Percentiles rank a stretch among this genome's conserved stretches.
Evolutionary conservation across 2,113 vertebrate species (phyloP).

Genomic region (Suncus etruscus): DNA sequence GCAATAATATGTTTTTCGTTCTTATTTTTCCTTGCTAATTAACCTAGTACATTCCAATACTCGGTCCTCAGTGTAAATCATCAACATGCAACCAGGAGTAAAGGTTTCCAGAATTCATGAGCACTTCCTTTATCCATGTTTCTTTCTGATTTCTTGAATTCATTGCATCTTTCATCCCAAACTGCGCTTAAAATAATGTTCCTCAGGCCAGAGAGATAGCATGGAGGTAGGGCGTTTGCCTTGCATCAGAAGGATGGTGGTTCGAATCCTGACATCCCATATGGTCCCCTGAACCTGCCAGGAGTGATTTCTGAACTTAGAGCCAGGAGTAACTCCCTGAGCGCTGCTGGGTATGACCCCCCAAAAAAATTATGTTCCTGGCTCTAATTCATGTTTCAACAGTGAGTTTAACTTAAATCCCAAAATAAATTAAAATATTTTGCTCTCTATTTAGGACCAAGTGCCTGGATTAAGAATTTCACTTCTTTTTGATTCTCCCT

Average conservation of each 20-base stretch:
- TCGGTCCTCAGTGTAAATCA: background rate
- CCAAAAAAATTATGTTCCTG: background rate
- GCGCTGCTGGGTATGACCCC: too few relatives aligned
- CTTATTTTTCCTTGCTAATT: background rate
- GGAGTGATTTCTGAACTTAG: too few relatives aligned
- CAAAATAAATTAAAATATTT: constrained; percentile 47
- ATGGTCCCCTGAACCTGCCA: too few relatives aligned
- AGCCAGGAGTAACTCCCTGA: too few relatives aligned
- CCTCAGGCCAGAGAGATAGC: too few relatives aligned
- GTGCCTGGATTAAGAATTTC: constrained; percentile 45
- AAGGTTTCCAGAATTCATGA: constrained; percentile 2
- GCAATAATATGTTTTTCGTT: background rate
- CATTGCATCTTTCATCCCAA: constrained; percentile 15
- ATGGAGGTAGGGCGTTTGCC: too few relatives aligned
- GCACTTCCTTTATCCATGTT: background rate
- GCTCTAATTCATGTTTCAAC: constrained; percentile 38
- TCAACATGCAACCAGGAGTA: background rate
- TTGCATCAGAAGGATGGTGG: too few relatives aligned
- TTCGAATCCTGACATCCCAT: too few relatives aligned
- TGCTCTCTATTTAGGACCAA: constrained; percentile 36
- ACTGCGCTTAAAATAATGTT: background rate
- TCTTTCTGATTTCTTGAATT: background rate
- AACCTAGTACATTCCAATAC: background rate
- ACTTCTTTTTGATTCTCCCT: background rate
- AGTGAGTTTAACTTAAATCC: constrained; percentile 47